Evolutionary conservation across 2,888 invertebrate species (phyloP).

Genomic region (Alloscopus bannaensis): DNA sequence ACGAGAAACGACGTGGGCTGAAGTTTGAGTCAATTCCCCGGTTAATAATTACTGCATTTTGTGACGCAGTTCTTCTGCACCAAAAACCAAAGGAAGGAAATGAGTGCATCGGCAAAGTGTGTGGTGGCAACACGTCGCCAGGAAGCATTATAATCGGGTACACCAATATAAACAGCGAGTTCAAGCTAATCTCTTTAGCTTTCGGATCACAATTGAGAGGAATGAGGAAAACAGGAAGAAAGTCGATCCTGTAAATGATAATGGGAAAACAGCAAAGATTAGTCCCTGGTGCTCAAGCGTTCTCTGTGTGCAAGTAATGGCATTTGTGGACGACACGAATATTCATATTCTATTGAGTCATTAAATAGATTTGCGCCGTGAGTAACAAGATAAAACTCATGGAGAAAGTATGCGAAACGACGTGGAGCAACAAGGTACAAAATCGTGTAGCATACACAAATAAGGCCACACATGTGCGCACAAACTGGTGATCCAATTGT

Average conservation of each 20-base stretch:
- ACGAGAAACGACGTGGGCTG: background rate
- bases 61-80: background rate
- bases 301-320: background rate
- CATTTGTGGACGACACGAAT: background rate
- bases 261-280: conserved; percentile 16
- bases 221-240: background rate
- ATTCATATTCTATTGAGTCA: conserved; percentile 6
- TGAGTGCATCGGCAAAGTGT: background rate
- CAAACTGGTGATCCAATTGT: background rate
- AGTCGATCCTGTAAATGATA: conserved; percentile 1
- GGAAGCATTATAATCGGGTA: background rate
- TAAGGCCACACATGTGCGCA: background rate
- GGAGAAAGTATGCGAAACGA: too few relatives aligned
- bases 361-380: background rate
- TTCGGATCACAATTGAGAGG: background rate
- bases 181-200: background rate
- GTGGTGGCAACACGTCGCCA: too few relatives aligned
- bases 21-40: background rate
- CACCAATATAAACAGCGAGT: background rate
- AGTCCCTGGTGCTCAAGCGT: conserved; percentile 13
- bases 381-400: too few relatives aligned
- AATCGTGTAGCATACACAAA: too few relatives aligned
- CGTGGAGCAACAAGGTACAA: too few relatives aligned
- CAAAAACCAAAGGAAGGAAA: background rate
- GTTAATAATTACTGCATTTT: background rate